Percentiles rank a stretch among this genome's conserved stretches.
Evolutionary conservation across 2,888 invertebrate genomes (phyloP).

Genomic region (Biston stratarius): DNA sequence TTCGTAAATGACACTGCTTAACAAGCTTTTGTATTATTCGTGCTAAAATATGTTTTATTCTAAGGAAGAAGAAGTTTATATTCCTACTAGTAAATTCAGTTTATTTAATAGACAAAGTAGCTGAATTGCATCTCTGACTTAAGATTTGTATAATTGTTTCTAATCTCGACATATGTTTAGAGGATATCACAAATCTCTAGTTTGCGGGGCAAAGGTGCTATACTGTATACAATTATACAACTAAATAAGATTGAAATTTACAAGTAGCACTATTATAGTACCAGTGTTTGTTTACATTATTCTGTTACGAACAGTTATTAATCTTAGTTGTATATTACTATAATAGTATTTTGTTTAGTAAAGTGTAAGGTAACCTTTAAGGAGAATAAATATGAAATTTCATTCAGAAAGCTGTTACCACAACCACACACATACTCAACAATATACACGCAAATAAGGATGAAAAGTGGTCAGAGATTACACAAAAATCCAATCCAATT

Average conservation of each 20-base stretch:
- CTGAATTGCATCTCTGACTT: constrained; percentile 3
- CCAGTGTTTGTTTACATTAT: constrained; percentile 11
- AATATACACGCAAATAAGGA: constrained; percentile 63
- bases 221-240: constrained; percentile 23
- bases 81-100: not conserved
- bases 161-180: constrained; percentile 35
- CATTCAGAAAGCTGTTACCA: constrained; percentile 16
- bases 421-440: constrained; percentile 51
- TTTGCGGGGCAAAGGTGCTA: constrained; percentile 20
- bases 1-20: constrained; percentile 19
- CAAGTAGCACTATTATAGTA: constrained; percentile 2
- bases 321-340: not conserved
- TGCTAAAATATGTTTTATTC: constrained; percentile 2
- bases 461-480: constrained; percentile 73
- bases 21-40: not conserved
- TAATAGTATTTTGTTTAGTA: not conserved
- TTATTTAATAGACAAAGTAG: constrained; percentile 8
- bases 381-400: not conserved
- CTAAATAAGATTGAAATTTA: constrained; percentile 16
- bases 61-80: not conserved
- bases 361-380: not conserved
- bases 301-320: not conserved
- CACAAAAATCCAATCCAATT: constrained; percentile 80
- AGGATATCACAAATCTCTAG: constrained; percentile 31
- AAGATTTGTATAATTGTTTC: constrained; percentile 35